phyloP scores from a whole-genome alignment of 2,888 invertebrate genomes.

The Dryococelus australis region DNA sequence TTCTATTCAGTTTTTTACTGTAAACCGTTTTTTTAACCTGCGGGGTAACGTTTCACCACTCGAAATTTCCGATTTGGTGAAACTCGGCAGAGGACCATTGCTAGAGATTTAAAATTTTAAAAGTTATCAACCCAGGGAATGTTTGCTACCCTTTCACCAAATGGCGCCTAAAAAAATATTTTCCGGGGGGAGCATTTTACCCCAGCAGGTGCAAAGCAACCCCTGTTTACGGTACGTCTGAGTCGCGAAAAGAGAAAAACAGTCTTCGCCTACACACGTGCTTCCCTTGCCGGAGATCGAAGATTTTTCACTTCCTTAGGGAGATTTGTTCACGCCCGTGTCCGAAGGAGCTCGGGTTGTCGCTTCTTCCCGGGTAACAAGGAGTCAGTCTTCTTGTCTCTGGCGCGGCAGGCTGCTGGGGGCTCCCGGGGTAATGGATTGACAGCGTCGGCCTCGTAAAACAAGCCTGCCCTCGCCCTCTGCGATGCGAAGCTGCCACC shows the following conservation, averaged over 20 bases:
- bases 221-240: neutral
- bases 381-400: neutral
- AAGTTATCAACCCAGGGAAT: too few species aligned
- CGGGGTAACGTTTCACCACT: too few species aligned
- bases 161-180: too few species aligned
- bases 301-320: neutral
- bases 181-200: too few species aligned
- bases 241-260: neutral
- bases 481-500: slow-evolving; percentile 19
- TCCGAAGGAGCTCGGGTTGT: neutral
- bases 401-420: neutral
- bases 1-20: too few species aligned
- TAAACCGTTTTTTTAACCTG: too few species aligned
- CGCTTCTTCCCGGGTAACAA: neutral
- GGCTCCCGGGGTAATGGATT: slow-evolving; percentile 17
- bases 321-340: neutral
- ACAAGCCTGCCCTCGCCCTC: neutral
- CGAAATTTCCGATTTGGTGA: too few species aligned
- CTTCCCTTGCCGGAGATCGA: neutral
- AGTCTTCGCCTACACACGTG: neutral
- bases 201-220: too few species aligned
- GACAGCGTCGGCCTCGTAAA: slow-evolving; percentile 26
- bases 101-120: too few species aligned
- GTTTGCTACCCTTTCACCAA: too few species aligned
- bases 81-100: too few species aligned